Percentiles rank a stretch among this genome's conserved stretches.
These are phyloP conservation scores for Hylyphantes graminicola DNA, from an alignment of 1,140 invertebrate species.

Conservation along the genomic window DNA sequence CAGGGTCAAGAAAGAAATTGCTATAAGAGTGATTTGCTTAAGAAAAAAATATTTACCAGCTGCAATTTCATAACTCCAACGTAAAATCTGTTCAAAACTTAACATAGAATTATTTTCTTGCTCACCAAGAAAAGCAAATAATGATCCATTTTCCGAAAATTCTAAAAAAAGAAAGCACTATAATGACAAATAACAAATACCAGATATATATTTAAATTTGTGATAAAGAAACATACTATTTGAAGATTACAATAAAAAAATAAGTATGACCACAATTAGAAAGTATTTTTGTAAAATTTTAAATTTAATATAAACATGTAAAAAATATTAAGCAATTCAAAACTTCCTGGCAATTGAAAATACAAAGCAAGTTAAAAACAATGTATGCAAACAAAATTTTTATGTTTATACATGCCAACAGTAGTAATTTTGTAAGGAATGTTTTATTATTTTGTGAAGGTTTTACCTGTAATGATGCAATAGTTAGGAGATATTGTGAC, in stretches of 20 bases:
- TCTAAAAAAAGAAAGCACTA: slow-evolving; percentile 64
- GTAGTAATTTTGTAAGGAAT: background rate
- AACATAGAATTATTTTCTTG: slow-evolving; percentile 66
- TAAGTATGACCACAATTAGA: background rate
- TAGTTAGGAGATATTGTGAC: slow-evolving; percentile 68
- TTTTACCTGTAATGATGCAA: slow-evolving; percentile 68
- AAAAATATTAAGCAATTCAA: too few relatives aligned
- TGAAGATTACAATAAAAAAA: background rate
- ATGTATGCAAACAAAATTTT: too few relatives aligned
- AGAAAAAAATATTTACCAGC: slow-evolving; percentile 63
- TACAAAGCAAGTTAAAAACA: too few relatives aligned
- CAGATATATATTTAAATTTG: too few relatives aligned
- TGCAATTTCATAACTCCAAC: slow-evolving; percentile 69
- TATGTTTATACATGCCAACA: too few relatives aligned
- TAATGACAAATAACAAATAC: too few relatives aligned
- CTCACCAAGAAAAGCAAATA: slow-evolving; percentile 66
- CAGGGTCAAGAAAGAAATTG: too few relatives aligned
- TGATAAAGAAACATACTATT: too few relatives aligned
- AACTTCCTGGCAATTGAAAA: too few relatives aligned
- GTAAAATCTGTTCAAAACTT: slow-evolving; percentile 67
- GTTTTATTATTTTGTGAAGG: background rate
- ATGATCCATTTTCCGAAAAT: slow-evolving; percentile 68
- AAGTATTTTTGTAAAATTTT: background rate
- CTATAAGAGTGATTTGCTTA: background rate
- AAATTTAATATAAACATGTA: background rate